phyloP scores from a whole-genome alignment of 2,888 invertebrate species.

The Ophonus ardosiacus region DNA sequence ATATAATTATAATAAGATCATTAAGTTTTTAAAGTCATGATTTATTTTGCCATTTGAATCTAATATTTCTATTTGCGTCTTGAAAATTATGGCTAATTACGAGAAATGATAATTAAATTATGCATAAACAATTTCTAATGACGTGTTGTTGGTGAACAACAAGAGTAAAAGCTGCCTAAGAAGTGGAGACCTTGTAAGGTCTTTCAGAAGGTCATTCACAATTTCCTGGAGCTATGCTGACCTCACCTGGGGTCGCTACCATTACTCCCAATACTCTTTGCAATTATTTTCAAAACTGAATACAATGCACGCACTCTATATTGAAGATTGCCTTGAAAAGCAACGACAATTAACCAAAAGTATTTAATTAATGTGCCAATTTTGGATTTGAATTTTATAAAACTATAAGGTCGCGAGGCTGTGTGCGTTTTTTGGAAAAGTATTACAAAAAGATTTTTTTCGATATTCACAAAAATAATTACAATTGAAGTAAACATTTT shows the following conservation, averaged over 20 bases:
- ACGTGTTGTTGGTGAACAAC: conserved; percentile 2
- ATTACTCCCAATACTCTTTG: neutral
- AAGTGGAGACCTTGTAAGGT: conserved; percentile 27
- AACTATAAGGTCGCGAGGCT: too few species aligned
- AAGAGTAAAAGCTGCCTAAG: conserved; percentile 25
- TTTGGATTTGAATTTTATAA: too few species aligned
- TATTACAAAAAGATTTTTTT: too few species aligned
- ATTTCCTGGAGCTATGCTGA: conserved; percentile 34
- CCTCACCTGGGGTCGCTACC: conserved; percentile 28
- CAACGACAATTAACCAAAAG: too few species aligned
- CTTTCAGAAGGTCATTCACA: conserved; percentile 31
- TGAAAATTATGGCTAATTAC: neutral
- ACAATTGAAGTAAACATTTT: too few species aligned
- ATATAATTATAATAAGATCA: neutral
- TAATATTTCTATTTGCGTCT: neutral
- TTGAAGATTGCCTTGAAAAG: too few species aligned
- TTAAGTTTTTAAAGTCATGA: neutral
- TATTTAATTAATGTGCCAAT: too few species aligned
- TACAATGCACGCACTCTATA: neutral
- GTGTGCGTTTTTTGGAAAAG: too few species aligned
- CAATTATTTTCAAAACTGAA: conserved; percentile 13
- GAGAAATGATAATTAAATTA: conserved; percentile 30
- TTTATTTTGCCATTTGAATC: neutral
- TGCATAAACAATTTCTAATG: conserved; percentile 8
- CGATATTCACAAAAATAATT: too few species aligned